Evolutionary conservation across 92 coral and sea anemone species (phyloP), one percentile per base, ranked within the genome.

Genomic region (Micromussa lordhowensis): DNA sequence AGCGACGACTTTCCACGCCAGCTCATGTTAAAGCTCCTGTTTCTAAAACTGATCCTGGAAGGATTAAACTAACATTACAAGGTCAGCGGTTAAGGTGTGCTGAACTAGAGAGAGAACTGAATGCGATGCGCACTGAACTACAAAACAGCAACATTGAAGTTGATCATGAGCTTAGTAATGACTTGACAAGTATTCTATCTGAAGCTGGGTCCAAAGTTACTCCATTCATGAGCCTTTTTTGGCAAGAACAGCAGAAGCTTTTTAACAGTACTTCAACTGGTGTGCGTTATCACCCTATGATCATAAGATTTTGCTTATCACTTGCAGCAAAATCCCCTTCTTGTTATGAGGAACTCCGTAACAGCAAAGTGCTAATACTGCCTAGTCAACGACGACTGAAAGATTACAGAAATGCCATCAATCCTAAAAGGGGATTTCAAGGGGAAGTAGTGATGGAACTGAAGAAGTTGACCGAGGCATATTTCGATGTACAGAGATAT

Each of bases 281-380:
- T 16, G 88, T 88, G 21, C 64, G 92, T 29, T 93, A 93, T 80
- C 96, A 94, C 76, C 96, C 94, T 11, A 90, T 89, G 93, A 51
- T 93, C 6, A 93, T 93, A 2, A 49, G 96, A 57, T 93, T 91
- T 71, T 66, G 88, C 26, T 71, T 94, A 66, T 94, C 96, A 3
- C 90, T 91, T 29, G 92, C 88, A 74, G 86, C 90, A 29, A 91
- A 94, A 71, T 79, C 90, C 80, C 91, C 96, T 10, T 91, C 96
- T 4, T 86, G 91, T 64, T 92, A 94, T 74, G 93, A 90, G 78
- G 96, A 94, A 70, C 88, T 94, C 0, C 32, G 90, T 54, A 85
- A 91, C 70, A 91, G 96, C 59, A 77, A 64, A 35, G 73, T 91
- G 57, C 85, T 89, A n/a, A 90, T 94, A 22, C 91, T 91, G 55